phyloP scores from a whole-genome alignment of 2,797 vertebrate species.

The Darevskia mixta region DNA sequence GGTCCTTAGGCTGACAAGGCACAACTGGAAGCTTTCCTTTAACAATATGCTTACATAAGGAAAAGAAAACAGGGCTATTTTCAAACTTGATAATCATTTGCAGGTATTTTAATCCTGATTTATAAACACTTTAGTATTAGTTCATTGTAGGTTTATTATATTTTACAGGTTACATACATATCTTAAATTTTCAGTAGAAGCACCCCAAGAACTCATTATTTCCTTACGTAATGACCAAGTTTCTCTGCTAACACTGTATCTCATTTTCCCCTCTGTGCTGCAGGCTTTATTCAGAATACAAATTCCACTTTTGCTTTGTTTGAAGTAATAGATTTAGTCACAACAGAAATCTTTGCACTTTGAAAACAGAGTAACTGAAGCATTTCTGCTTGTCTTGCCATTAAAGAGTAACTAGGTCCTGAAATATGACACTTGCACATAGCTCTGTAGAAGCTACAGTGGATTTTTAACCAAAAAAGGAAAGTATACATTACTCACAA shows the following conservation, averaged over 20 bases:
- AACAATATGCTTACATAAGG: constrained; percentile 55
- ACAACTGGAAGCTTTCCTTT: constrained; percentile 82
- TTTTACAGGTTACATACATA: background rate
- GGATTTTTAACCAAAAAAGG: constrained; percentile 52
- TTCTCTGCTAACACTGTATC: constrained; percentile 23
- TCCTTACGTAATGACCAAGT: background rate
- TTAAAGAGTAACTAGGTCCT: constrained; percentile 69
- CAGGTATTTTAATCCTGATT: constrained; percentile 42
- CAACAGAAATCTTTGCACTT: constrained; percentile 32
- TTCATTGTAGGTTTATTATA: constrained; percentile 52
- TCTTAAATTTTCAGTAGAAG: constrained; percentile 8
- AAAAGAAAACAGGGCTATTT: constrained; percentile 68
- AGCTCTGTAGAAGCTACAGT: constrained; percentile 50
- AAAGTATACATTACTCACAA: constrained; percentile 73
- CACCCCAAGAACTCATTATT: background rate
- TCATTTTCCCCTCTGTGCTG: constrained; percentile 5
- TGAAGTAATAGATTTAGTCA: constrained; percentile 63
- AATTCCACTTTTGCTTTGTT: constrained; percentile 48
- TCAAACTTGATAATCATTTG: constrained; percentile 39
- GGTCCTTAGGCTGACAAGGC: constrained; percentile 88
- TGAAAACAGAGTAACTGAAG: constrained; percentile 72
- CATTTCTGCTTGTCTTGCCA: constrained; percentile 61
- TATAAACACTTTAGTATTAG: constrained; percentile 35
- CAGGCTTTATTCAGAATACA: constrained; percentile 31
- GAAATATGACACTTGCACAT: constrained; percentile 67